Evolutionary conservation across 1,140 invertebrate species (phyloP), one percentile per base, ranked within the genome.

Genomic region (Drosophila busckii): DNA sequence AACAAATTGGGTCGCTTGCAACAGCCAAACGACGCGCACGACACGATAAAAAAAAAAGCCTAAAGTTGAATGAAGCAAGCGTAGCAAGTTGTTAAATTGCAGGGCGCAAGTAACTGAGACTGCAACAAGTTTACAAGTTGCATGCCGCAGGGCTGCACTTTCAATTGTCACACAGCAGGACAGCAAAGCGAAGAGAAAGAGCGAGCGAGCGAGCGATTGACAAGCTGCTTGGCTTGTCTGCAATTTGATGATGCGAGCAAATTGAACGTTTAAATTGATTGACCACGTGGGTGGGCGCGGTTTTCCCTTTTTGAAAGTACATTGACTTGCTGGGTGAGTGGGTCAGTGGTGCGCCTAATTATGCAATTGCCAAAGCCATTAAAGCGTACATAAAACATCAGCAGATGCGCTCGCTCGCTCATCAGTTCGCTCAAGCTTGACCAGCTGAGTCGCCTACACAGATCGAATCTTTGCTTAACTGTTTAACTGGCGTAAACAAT

Each of bases 261-360:
- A 71, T 71, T 73, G 64, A 53, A 63, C 70, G 54, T 45, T 67
- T 67, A 58, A 62, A 69, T 69, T 63, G 71, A 71, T 73, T 71
- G 68, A 73, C 62, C 23, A 67, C 62, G 70, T 75, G 70, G 70
- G 70, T 54, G 70, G 70, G 52, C 59, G 12, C 62, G 55, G 41
- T 73, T 56, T 66, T 61, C 34, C 52, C 46, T 42, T 44, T 66
- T 49, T 58, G 35, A 52, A 70, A 70, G 64, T 65, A 52, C 46
- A 17, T 44, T 49, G 59, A 54, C 56, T 37, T 38, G 16, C 1
- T 19, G 15, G 20, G 20, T 20, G 61, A 66, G 20, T 75, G 65
- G 70, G 70, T 76, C 70, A 76, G 37, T 75, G 48, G 70, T 46
- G 31, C 28, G 40, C 28, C 53, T 75, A 59, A 75, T 75, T 75